Percentiles rank a stretch among this genome's conserved stretches.
These are phyloP conservation scores for Mixornis gularis DNA, from an alignment of 2,113 vertebrate species.

Conservation along the genomic window DNA sequence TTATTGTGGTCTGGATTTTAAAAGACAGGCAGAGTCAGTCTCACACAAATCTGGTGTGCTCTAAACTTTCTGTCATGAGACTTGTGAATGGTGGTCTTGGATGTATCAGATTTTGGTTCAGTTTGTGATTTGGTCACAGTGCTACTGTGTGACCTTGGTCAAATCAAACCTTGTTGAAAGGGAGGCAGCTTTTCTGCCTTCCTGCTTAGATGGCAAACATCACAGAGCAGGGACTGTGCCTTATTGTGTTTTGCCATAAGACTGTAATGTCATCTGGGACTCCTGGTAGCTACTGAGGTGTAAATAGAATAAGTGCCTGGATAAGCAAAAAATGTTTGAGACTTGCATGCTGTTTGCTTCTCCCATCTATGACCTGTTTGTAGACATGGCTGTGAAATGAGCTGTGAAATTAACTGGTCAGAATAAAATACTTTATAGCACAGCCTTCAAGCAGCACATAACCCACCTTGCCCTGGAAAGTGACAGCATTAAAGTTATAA, in stretches of 20 bases:
- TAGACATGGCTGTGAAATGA: neutral
- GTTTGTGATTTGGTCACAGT: neutral
- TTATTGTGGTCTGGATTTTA: neutral
- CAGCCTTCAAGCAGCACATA: neutral
- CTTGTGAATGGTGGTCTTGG: neutral
- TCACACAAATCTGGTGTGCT: neutral
- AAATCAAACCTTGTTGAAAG: neutral
- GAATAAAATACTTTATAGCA: neutral
- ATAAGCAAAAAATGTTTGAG: neutral
- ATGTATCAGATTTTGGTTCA: neutral
- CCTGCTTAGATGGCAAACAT: neutral
- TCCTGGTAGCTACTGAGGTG: neutral
- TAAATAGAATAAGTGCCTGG: neutral
- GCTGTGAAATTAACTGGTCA: neutral
- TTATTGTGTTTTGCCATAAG: neutral
- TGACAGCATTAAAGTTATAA: neutral
- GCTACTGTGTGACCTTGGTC: neutral
- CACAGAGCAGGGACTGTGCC: neutral
- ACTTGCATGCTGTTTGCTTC: neutral
- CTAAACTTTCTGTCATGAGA: neutral
- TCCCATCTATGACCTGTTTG: neutral
- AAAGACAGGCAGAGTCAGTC: neutral
- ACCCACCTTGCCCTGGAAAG: neutral
- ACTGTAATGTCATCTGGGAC: neutral
- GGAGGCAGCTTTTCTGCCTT: neutral